Evolutionary conservation across 2,888 invertebrate species (phyloP), one percentile per base, ranked within the genome.

Genomic region (Parnassius mnemosyne): DNA sequence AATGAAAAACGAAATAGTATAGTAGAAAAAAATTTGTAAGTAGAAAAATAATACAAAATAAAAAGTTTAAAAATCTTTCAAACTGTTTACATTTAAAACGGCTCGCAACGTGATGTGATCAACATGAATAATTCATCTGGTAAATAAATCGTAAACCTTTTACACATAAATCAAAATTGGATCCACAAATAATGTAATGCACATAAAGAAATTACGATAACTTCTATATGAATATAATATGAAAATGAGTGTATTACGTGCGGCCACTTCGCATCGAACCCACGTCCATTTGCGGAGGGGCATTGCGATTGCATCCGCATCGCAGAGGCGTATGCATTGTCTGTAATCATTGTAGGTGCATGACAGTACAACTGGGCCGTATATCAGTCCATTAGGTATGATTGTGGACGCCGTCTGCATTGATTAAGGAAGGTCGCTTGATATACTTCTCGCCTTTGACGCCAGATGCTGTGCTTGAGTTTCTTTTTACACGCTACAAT

Each of bases 321-420:
- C 61, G 68, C 61, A 57, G 54, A 64, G 61, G 61, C 64, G 64
- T 64, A 61, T 64, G 66, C 66, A 64, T 65, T 66, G 71, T 69
- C 68, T 72, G 72, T 72, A 71, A 67, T 68, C 67, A 70, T 64
- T 70, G 69, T 66, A 67, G 66, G 63, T 68, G 52, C 66, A 69
- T 67, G 65, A 67, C 61, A 63, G 62, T 62, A 55, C 64, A 76
- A 70, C 75, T 72, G 70, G 64, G 69, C 73, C 80, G 74, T 87
- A 84, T 76, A 86, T 89, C 85, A 85, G 76, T 67, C 82, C 70
- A 87, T 89, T 89, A 83, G 78, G 77, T 67, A 77, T 85, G 81
- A 87, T 88, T 88, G 87, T 80, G 79, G 77, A 83, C 83, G 83
- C 69, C 77, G 77, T 69, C 68, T 78, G 83, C 84, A 88, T 87